These are phyloP conservation scores for Salvelinus sp. DNA, from an alignment of 2,113 vertebrate species.

Conservation along the genomic window DNA sequence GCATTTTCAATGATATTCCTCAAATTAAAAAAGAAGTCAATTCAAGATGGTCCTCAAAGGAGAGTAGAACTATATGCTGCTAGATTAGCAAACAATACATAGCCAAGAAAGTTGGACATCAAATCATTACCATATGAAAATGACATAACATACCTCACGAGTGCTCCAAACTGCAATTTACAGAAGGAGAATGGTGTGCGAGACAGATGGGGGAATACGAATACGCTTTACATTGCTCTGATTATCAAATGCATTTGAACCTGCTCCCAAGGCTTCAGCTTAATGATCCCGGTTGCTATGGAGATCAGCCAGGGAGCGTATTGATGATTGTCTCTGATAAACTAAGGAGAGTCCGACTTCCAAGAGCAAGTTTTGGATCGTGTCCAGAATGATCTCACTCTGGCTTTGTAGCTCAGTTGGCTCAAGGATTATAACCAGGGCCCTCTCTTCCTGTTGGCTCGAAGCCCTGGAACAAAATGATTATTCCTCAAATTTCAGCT, in stretches of 20 bases:
- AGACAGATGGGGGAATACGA: conserved; percentile 46
- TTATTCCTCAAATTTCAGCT: conserved; percentile 65
- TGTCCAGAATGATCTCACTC: conserved; percentile 50
- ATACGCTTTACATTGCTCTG: conserved; percentile 38
- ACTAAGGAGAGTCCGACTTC: conserved; percentile 54
- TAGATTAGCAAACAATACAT: neutral
- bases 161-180: conserved; percentile 22
- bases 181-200: conserved; percentile 2
- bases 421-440: conserved; percentile 45
- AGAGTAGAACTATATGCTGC: neutral
- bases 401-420: conserved; percentile 35
- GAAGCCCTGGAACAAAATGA: conserved; percentile 62
- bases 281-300: conserved; percentile 64
- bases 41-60: neutral
- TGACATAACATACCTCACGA: conserved; percentile 6
- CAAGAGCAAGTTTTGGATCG: conserved; percentile 42
- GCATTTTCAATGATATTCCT: neutral
- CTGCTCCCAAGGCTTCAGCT: conserved; percentile 43
- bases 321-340: conserved; percentile 57
- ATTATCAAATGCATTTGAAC: conserved; percentile 51
- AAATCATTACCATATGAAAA: conserved; percentile 26
- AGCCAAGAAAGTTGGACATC: conserved; percentile 13
- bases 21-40: neutral
- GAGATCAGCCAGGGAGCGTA: conserved; percentile 53
- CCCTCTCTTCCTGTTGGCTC: conserved; percentile 44